These are phyloP conservation scores for Neoaliturus tenellus DNA, from an alignment of 2,888 invertebrate species.

Conservation along the genomic window DNA sequence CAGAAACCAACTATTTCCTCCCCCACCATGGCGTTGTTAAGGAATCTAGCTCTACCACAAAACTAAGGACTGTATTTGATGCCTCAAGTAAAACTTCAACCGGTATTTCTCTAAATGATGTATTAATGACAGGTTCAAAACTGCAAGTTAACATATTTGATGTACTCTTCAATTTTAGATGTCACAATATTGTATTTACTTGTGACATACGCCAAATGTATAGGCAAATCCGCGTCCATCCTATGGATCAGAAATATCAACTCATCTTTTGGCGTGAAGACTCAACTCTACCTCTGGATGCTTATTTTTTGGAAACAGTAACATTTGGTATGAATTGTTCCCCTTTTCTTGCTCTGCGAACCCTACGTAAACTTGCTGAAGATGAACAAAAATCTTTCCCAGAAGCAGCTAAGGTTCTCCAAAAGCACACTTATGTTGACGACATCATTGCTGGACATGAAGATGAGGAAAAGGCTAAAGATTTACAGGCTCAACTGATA, in stretches of 20 bases:
- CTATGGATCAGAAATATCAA: conserved; percentile 38
- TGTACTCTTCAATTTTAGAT: conserved; percentile 8
- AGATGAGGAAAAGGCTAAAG: background rate
- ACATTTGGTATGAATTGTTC: conserved; percentile 64
- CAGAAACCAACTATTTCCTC: background rate
- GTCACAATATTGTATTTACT: conserved; percentile 29
- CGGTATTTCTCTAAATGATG: conserved; percentile 8
- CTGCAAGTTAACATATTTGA: conserved; percentile 24
- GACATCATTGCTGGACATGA: conserved; percentile 59
- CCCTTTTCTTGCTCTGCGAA: conserved; percentile 61
- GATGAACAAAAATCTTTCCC: conserved; percentile 55
- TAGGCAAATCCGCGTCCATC: conserved; percentile 11
- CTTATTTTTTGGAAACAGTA: conserved; percentile 61
- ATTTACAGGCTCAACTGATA: conserved; percentile 57
- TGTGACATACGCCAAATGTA: conserved; percentile 53
- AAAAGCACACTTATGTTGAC: conserved; percentile 64
- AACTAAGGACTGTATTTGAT: no score
- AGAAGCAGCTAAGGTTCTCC: conserved; percentile 52
- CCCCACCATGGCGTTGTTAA: background rate
- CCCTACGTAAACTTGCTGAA: conserved; percentile 60
- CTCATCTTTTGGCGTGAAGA: conserved; percentile 2
- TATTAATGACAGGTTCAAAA: background rate
- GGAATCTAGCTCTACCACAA: background rate
- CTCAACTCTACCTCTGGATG: background rate
- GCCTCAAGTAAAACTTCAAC: background rate